A percentile compares a stretch with the other conserved stretches of the same genome.
Conservation (phyloP, 2,797 vertebrate species). For the Muscicapa comitata region DNA sequence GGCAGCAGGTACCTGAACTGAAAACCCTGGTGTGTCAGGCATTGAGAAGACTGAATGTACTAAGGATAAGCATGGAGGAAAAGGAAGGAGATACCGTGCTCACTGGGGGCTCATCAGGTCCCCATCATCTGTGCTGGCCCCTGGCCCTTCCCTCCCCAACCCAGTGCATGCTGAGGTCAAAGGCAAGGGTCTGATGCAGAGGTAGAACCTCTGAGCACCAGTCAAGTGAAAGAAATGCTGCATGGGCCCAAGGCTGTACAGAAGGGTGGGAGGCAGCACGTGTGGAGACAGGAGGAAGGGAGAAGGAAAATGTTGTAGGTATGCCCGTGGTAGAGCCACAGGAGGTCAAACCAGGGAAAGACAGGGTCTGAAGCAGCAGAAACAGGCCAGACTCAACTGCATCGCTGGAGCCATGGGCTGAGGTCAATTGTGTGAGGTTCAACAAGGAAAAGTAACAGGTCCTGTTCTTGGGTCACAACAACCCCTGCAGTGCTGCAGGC, state of each 20-base stretch:
- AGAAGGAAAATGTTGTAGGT: background rate
- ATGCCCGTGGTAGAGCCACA: background rate
- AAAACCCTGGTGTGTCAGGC: background rate
- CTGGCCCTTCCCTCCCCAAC: background rate
- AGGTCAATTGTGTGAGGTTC: background rate
- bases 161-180: background rate
- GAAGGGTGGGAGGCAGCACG: background rate
- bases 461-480: background rate
- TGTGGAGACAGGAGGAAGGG: background rate
- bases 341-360: background rate
- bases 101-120: background rate
- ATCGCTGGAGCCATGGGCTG: fast-evolving
- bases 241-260: no score
- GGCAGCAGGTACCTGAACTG: background rate
- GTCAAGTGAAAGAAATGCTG: background rate
- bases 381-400: background rate
- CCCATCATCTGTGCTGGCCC: background rate
- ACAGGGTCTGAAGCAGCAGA: background rate
- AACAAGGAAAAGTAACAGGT: background rate
- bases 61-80: background rate
- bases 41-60: background rate
- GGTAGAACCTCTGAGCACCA: background rate
- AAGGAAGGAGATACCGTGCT: background rate
- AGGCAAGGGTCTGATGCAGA: background rate
- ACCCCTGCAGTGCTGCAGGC: fast-evolving